Evolutionary conservation across 1,140 invertebrate genomes (phyloP).

Genomic region (Macrosteles quadrilineatus): DNA sequence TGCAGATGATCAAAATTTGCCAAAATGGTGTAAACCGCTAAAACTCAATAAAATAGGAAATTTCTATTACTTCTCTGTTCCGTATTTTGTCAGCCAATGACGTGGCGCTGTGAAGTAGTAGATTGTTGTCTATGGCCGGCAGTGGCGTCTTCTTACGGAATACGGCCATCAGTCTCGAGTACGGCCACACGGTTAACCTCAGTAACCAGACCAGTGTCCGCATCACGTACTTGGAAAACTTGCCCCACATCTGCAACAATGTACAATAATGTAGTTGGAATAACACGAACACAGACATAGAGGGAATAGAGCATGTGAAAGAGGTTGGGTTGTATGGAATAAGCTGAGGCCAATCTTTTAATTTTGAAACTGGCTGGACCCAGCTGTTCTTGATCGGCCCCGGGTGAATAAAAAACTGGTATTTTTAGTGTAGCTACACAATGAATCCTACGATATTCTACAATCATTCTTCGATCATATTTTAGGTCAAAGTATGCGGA

Average conservation of each 20-base stretch:
- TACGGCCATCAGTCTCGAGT: not conserved
- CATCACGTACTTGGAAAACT: not conserved
- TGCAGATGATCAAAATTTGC: not conserved
- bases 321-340: too few relatives aligned
- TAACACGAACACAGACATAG: too few relatives aligned
- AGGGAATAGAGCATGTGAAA: too few relatives aligned
- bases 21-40: not conserved
- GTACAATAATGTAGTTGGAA: not conserved
- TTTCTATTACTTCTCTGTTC: conserved; percentile 64
- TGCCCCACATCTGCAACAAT: conserved; percentile 24
- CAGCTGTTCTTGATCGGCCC: too few relatives aligned
- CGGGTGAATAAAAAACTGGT: too few relatives aligned
- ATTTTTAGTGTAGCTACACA: too few relatives aligned
- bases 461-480: too few relatives aligned
- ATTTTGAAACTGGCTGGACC: too few relatives aligned
- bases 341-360: too few relatives aligned
- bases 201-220: conserved; percentile 5
- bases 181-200: conserved; percentile 1
- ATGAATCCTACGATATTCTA: too few relatives aligned
- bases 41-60: too few relatives aligned
- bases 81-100: conserved; percentile 50
- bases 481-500: too few relatives aligned
- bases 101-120: conserved; percentile 42
- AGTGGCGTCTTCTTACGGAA: conserved; percentile 17
- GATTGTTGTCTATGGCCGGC: not conserved